phyloP scores from a whole-genome alignment of 1,140 invertebrate species.

The Trichonephila clavipes region DNA sequence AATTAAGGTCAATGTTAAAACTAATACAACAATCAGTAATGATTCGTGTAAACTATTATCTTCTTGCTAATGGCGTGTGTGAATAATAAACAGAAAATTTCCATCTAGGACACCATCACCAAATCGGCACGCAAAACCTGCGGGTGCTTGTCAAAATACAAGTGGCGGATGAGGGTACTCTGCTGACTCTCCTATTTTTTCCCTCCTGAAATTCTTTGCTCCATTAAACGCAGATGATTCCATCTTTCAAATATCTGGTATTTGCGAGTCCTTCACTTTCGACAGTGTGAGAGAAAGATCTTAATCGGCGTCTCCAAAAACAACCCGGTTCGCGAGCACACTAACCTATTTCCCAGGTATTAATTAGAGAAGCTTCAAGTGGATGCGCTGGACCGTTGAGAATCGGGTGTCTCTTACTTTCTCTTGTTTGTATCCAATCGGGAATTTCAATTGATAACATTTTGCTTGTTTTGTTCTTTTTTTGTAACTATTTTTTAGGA shows the following conservation, averaged over 20 bases:
- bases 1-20: too few relatives aligned
- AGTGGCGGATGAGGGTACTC: background rate
- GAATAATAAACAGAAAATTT: too few relatives aligned
- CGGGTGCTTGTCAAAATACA: background rate
- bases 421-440: background rate
- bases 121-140: background rate
- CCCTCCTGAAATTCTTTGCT: background rate
- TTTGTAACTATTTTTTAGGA: background rate
- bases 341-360: constrained; percentile 7
- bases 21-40: too few relatives aligned
- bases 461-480: background rate
- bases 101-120: background rate
- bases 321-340: background rate
- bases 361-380: background rate
- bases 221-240: background rate
- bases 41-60: too few relatives aligned
- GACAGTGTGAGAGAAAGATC: background rate
- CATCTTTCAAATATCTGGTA: background rate
- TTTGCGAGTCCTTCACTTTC: background rate
- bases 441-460: background rate
- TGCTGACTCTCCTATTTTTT: background rate
- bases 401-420: background rate
- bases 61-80: too few relatives aligned
- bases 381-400: background rate
- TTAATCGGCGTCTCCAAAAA: background rate